These are phyloP conservation scores for Pagetopsis macropterus DNA, from an alignment of 2,797 vertebrate genomes.

Conservation along the genomic window DNA sequence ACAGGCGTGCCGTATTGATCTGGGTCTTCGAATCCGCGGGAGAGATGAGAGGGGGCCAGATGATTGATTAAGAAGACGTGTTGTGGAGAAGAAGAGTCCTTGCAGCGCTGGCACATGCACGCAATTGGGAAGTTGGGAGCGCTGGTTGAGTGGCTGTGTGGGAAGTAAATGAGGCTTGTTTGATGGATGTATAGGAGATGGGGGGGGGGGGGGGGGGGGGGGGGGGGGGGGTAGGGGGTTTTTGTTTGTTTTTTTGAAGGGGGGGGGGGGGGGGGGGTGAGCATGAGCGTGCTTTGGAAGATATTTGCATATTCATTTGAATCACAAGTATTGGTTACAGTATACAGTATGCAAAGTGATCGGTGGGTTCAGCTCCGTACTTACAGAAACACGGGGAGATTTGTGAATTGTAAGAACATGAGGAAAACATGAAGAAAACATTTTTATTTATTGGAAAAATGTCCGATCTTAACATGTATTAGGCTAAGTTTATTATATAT, in stretches of 20 bases:
- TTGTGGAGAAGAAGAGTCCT: neutral
- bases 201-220: too few species aligned
- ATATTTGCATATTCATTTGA: constrained; percentile 56
- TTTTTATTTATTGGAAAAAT: neutral
- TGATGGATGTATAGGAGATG: constrained; percentile 35
- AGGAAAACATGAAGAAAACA: neutral
- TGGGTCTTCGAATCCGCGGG: constrained; percentile 16
- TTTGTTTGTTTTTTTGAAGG: too few species aligned
- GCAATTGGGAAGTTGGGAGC: neutral
- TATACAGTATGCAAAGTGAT: neutral
- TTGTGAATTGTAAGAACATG: constrained; percentile 1
- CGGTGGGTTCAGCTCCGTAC: constrained; percentile 9
- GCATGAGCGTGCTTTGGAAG: neutral
- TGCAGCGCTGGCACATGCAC: neutral
- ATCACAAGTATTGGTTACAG: constrained; percentile 19
- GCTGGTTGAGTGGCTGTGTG: constrained; percentile 11
- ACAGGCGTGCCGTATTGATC: constrained; percentile 48
- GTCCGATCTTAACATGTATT: neutral
- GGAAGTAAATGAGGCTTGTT: constrained; percentile 55
- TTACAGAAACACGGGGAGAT: neutral
- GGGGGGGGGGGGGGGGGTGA: neutral
- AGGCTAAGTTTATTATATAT: too few species aligned
- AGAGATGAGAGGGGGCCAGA: constrained; percentile 34
- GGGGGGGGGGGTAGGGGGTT: too few species aligned
- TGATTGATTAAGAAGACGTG: constrained; percentile 58